A percentile compares a stretch with the other conserved stretches of the same genome.
phyloP scores from a whole-genome alignment of 2,113 vertebrate species.

The Rhagologus leucostigma region DNA sequence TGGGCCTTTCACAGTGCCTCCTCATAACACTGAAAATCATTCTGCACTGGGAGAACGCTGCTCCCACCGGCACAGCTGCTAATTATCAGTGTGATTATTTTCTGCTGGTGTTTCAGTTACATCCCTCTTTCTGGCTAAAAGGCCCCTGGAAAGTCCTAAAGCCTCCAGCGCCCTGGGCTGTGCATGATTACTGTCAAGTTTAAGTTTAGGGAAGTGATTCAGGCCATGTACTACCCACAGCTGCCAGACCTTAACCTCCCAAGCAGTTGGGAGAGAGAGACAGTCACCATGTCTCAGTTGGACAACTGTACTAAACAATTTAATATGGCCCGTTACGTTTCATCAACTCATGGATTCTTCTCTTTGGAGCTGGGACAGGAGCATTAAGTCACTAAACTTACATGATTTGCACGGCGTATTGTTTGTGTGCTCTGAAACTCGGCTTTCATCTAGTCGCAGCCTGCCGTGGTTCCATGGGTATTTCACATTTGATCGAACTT shows the following conservation, averaged over 20 bases:
- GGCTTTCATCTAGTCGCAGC: conserved; percentile 69
- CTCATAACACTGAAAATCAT: neutral
- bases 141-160: neutral
- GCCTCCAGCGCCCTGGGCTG: neutral
- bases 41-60: neutral
- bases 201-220: neutral
- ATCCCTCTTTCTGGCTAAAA: neutral
- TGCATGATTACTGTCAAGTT: neutral
- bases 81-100: neutral
- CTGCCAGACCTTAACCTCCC: neutral
- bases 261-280: neutral
- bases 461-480: conserved; percentile 76
- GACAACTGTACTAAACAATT: neutral
- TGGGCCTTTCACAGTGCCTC: neutral
- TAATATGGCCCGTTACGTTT: neutral
- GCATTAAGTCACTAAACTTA: conserved; percentile 76
- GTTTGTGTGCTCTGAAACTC: conserved; percentile 65
- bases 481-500: conserved; percentile 82
- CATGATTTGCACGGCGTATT: conserved; percentile 84
- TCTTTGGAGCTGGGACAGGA: neutral
- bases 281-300: rapidly evolving
- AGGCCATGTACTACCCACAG: neutral
- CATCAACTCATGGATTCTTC: neutral
- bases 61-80: neutral
- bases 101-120: neutral